Percentiles rank a stretch among this genome's conserved stretches.
phyloP scores from a whole-genome alignment of 2,888 invertebrate genomes.

The Cheiracanthium punctorium region DNA sequence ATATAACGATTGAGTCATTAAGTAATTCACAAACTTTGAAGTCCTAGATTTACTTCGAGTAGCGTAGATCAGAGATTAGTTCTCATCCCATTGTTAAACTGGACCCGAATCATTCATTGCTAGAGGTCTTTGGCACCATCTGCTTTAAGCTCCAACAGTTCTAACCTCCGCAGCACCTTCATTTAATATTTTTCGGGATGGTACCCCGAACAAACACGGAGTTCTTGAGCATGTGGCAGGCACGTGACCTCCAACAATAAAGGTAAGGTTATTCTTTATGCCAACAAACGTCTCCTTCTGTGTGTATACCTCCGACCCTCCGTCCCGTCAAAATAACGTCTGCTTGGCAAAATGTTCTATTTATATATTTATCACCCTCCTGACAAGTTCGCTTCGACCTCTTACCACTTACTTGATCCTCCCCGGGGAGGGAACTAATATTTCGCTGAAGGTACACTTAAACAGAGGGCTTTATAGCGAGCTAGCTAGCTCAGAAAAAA shows the following conservation, averaged over 20 bases:
- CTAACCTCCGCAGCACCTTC: not conserved
- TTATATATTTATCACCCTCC: conserved; percentile 15
- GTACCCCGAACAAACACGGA: too few relatives aligned
- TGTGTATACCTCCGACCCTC: too few relatives aligned
- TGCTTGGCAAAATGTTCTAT: conserved; percentile 13
- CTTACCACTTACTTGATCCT: conserved; percentile 17
- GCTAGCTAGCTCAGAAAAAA: too few relatives aligned
- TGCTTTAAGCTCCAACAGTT: too few relatives aligned
- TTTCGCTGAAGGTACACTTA: not conserved
- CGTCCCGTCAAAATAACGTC: conserved; percentile 5
- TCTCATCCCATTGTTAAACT: too few relatives aligned
- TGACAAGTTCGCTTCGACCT: conserved; percentile 7
- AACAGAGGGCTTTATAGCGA: not conserved
- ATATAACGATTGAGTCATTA: too few relatives aligned
- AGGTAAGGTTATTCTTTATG: conserved; percentile 12
- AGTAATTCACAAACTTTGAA: too few relatives aligned
- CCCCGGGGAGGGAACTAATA: not conserved
- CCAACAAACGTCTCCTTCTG: conserved; percentile 10
- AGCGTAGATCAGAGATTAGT: too few relatives aligned
- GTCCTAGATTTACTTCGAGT: too few relatives aligned
- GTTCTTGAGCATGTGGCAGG: not conserved
- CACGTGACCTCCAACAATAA: conserved; percentile 10
- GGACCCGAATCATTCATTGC: too few relatives aligned
- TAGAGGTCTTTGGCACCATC: too few relatives aligned
- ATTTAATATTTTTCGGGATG: not conserved